phyloP scores from a whole-genome alignment of 2,113 vertebrate genomes.

The Harpagus bidentatus region DNA sequence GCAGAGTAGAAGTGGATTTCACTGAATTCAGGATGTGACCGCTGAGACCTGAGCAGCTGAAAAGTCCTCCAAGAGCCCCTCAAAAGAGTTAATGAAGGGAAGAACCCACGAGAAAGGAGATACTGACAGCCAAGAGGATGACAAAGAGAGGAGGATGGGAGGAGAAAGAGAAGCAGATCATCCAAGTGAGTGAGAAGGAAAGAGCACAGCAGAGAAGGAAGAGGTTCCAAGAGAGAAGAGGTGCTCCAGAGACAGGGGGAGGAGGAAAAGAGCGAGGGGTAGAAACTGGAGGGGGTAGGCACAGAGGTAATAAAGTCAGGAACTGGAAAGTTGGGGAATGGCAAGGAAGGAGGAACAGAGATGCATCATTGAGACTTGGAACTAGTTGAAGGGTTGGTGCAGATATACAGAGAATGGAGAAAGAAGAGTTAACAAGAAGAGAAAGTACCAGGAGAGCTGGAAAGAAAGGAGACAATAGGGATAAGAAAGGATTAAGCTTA shows the following conservation, averaged over 20 bases:
- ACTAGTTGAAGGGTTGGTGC: background rate
- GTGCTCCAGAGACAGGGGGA: background rate
- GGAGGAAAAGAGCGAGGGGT: background rate
- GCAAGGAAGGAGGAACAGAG: background rate
- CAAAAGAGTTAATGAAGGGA: background rate
- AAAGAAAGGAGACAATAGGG: background rate
- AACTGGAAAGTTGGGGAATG: background rate
- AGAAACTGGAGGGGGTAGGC: background rate
- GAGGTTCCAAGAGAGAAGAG: background rate
- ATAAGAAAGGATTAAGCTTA: background rate
- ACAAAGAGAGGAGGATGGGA: background rate
- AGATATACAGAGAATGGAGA: background rate
- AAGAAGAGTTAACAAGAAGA: background rate
- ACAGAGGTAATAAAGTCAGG: background rate
- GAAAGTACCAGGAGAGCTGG: background rate
- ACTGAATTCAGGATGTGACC: background rate
- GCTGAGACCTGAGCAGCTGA: background rate
- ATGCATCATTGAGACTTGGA: background rate
- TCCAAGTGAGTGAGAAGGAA: background rate
- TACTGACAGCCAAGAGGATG: too few relatives aligned
- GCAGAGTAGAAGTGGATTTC: background rate
- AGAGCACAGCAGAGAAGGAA: background rate
- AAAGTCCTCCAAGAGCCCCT: background rate
- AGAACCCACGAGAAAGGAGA: rapidly evolving
- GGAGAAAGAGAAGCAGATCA: background rate